These are phyloP conservation scores for Esox masquinongy DNA, from an alignment of 2,797 vertebrate species.

Conservation along the genomic window DNA sequence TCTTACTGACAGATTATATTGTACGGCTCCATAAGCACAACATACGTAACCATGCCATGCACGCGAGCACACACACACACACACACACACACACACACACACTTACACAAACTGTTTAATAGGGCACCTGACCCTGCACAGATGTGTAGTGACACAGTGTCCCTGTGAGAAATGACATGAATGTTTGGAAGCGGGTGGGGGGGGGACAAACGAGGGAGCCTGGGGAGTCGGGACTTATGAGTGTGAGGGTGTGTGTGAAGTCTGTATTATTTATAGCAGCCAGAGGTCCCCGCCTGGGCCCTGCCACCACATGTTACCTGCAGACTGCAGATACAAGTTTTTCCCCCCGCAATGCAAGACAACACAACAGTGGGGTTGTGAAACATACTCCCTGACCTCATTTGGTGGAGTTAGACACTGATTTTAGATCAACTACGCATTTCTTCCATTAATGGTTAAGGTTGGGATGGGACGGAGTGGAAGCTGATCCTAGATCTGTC, in stretches of 20 bases:
- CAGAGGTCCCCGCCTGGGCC: constrained; percentile 5
- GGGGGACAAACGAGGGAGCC: neutral
- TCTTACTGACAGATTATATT: neutral
- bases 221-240: neutral
- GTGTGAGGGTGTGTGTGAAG: constrained; percentile 11
- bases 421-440: neutral
- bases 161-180: constrained; percentile 28
- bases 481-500: neutral
- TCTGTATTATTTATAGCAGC: constrained; percentile 37
- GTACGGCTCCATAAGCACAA: neutral
- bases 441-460: neutral
- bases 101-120: neutral
- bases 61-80: neutral
- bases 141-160: constrained; percentile 31
- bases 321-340: constrained; percentile 24
- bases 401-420: neutral
- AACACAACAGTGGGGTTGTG: constrained; percentile 10
- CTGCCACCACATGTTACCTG: constrained; percentile 29
- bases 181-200: constrained; percentile 4
- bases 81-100: constrained; percentile 1
- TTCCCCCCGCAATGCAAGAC: constrained; percentile 13
- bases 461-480: neutral
- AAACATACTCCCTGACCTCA: neutral
- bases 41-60: neutral
- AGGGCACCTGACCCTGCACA: constrained; percentile 28